Evolutionary conservation across 2,888 invertebrate species (phyloP), one percentile per base, ranked within the genome.

Genomic region (Sarcophaga variegata): DNA sequence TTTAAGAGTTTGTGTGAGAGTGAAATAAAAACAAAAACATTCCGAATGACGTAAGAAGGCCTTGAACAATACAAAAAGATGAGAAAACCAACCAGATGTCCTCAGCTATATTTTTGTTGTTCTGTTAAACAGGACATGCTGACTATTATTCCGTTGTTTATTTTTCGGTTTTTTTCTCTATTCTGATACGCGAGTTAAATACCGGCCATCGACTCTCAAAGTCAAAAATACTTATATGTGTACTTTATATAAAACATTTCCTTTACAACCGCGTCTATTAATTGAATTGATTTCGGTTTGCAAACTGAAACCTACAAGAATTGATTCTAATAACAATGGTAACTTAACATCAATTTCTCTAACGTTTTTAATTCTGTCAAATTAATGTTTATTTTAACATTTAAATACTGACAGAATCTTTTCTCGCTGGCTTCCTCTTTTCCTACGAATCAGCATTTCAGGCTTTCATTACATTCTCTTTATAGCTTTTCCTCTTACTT

Each of bases 11-110:
- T 25, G 25, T 60, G n/a, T 64, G 47, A 47, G 62, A 37, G 62
- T 27, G n/a, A 54, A 14, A 54, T 17, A 12, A 54, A 54, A 54
- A 17, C 54, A 54, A 12, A 54, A 12, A 54, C 54, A 54, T 54
- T 54, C 10, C 12, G 47, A 59, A 69, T 83, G 72, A 79, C 79
- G 79, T 66, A 64, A 79, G 69, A 45, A 59, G 49, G 1, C 83
- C 70, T 75, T 75, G 69, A 62, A 79, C 20, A 60, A 54, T 14
- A 54, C 4, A 54, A 14, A 54, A 54, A 54, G 17, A 54, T 54
- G 4, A 62, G 3, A 62, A 63, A 54, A 79, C 49, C n/a, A 47
- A 22, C 25, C 70, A 60, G 49, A 25, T 63, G 79, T 25, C 54
- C 47, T 59, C 45, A 64, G 22, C 72, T 47, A 75, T 67, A 54